Evolutionary conservation across 1,140 invertebrate genomes (phyloP), one percentile per base, ranked within the genome.

Genomic region (Pantala flavescens): DNA sequence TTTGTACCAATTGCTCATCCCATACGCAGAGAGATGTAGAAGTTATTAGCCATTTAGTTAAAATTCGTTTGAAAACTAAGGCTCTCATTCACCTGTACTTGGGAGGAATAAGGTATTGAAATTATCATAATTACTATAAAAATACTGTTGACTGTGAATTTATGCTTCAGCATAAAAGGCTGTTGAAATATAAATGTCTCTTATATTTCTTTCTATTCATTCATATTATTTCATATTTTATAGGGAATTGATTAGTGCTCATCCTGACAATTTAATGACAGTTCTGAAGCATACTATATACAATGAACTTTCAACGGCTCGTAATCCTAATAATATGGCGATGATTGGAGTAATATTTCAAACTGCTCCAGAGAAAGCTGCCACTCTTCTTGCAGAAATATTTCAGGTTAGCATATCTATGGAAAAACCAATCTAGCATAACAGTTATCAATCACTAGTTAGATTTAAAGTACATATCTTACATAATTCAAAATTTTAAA

Each of bases 251-350:
- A 86, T 94, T 72, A 83, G 85, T 42, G 88, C 89, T 16, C 91
- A 93, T 81, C 88, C 91, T 9, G 91, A 93, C 23, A 96, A 97
- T 80, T 82, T 98, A 11, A 86, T 88, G 36, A 91, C 91, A n/a
- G 89, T 97, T 49, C 83, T 98, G 76, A 96, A 94, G 77, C 91
- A 95, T 78, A 96, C 95, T 0, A 91, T 98, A 76, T 96, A 96
- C 83, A 98, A 98, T 83, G 96, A 98, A 84, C 84, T 98, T 43
- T 96, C 95, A 0, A 83, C 82, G 23, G 91, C 92, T 79, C 87
- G 96, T 71, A 97, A 97, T 86, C 93, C 93, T 0, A 98, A 97
- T 83, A 98, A 98, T 82, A 94, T 98, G 90, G 87, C 91, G 0
- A 89, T 97, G 78, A 83, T 96, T 70, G 89, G 90, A 10, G 90